phyloP scores from a whole-genome alignment of 1,140 invertebrate species.

The Musca domestica region DNA sequence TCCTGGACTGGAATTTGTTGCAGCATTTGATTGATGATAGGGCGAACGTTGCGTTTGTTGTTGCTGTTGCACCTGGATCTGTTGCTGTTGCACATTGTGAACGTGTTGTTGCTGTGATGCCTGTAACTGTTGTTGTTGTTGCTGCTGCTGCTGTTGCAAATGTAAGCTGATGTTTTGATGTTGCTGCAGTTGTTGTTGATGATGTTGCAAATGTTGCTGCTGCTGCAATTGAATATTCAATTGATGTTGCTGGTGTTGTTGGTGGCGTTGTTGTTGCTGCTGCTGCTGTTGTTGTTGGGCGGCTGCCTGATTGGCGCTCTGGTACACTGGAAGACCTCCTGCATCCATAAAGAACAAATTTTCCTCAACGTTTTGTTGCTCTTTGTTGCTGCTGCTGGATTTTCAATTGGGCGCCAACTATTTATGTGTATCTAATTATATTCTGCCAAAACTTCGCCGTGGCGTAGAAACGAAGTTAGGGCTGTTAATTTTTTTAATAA shows the following conservation, averaged over 20 bases:
- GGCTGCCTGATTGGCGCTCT: slow-evolving; percentile 53
- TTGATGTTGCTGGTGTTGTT: slow-evolving; percentile 45
- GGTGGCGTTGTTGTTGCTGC: slow-evolving; percentile 27
- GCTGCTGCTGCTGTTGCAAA: slow-evolving; percentile 46
- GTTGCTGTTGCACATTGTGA: slow-evolving; percentile 35
- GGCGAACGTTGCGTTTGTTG: slow-evolving; percentile 28
- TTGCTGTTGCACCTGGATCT: slow-evolving; percentile 34
- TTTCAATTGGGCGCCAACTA: too few species aligned
- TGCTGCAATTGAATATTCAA: slow-evolving; percentile 43
- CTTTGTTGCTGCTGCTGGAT: slow-evolving; percentile 35
- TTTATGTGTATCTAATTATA: too few species aligned
- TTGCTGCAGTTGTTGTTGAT: slow-evolving; percentile 31
- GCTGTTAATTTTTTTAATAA: too few species aligned
- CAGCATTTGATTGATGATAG: slow-evolving; percentile 28
- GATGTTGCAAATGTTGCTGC: slow-evolving; percentile 30
- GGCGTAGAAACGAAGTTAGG: too few species aligned
- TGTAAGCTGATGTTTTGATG: slow-evolving; percentile 40
- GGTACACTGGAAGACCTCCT: slow-evolving; percentile 53
- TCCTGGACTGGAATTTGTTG: slow-evolving; percentile 36
- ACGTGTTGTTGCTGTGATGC: slow-evolving; percentile 30
- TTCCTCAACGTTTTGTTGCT: slow-evolving; percentile 39
- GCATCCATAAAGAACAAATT: slow-evolving; percentile 53
- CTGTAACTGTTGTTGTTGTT: slow-evolving; percentile 48
- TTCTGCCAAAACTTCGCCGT: too few species aligned
- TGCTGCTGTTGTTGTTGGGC: slow-evolving; percentile 46